Evolutionary conservation across 2,797 vertebrate species (phyloP), one percentile per base, ranked within the genome.

Genomic region (Hypotaenidia philippensis): DNA sequence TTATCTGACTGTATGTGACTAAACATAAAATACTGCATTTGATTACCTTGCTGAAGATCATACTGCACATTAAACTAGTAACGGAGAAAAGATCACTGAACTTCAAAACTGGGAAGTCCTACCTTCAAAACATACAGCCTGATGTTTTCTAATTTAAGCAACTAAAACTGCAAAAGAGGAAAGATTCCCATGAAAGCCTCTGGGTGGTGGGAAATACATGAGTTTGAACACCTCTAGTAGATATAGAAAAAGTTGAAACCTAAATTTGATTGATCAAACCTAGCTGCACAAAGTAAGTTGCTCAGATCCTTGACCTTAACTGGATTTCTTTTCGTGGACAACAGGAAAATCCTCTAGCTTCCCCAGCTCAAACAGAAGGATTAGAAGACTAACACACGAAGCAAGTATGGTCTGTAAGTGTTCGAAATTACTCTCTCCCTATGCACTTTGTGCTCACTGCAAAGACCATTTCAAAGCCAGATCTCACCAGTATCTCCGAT

Each of bases 401-500:
- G 19, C 5, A 55, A 88, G 72, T 19, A 65, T 19, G 36, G 22
- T 87, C 80, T 84, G 49, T 84, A 93, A 91, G 71, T 69, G 63
- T 56, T 36, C 38, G 38, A 29, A 47, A 66, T 10, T 18, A 88
- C 53, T 76, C 84, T 55, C 15, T 68, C 32, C 10, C 34, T 21
- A 34, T 38, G 74, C 55, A 86, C 60, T 92, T 86, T 70, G 13
- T 70, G 41, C n/a, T 87, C 57, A n/a, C 45, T 92, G 79, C 78
- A 80, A 93, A 94, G 75, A 88, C 57, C 22, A 40, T 85, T 90
- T 87, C 76, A 93, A 89, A 96, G 80, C 60, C 60, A 90, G 75
- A 78, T 92, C 84, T 75, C 91, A 83, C 55, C 78, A 74, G 5
- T 82, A 76, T 13, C 36, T 84, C 31, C 21, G 29, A 94, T 49